phyloP scores from a whole-genome alignment of 2,797 vertebrate species.

The Sparus aurata region DNA sequence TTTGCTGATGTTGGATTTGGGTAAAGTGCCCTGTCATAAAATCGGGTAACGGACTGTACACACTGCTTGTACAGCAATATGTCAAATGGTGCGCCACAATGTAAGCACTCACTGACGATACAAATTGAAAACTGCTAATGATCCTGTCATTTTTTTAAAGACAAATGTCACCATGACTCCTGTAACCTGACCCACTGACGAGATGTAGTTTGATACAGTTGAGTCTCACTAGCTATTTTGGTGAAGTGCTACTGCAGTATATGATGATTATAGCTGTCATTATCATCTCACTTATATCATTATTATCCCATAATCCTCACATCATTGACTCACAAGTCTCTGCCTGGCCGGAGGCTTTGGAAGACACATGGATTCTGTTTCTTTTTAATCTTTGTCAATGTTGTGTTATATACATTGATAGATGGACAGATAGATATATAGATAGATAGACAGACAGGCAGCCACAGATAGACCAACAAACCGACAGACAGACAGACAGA shows the following conservation, averaged over 20 bases:
- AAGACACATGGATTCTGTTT: background rate
- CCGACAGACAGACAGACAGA: too few species aligned
- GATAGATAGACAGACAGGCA: too few species aligned
- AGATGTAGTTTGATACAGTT: constrained; percentile 18
- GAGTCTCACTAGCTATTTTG: constrained; percentile 16
- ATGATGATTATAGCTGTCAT: constrained; percentile 52
- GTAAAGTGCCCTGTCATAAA: constrained; percentile 49
- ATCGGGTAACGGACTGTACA: constrained; percentile 6
- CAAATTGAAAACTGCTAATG: constrained; percentile 26
- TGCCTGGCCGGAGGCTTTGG: constrained; percentile 22
- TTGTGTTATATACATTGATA: background rate
- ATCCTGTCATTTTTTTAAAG: constrained; percentile 25
- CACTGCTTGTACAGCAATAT: constrained; percentile 2
- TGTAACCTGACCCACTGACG: constrained; percentile 23
- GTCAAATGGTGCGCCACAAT: constrained; percentile 6
- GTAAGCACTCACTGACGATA: background rate
- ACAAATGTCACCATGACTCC: constrained; percentile 10
- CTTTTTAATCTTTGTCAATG: constrained; percentile 8
- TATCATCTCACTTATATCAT: constrained; percentile 52
- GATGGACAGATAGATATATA: background rate
- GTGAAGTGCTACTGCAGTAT: constrained; percentile 25
- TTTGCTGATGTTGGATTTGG: constrained; percentile 27
- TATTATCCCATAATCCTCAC: constrained; percentile 56
- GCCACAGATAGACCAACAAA: too few species aligned
- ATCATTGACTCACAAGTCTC: constrained; percentile 35